Base-by-base conservation (phyloP, 2,888 invertebrate species). In the Phyto melanocephala region DNA sequence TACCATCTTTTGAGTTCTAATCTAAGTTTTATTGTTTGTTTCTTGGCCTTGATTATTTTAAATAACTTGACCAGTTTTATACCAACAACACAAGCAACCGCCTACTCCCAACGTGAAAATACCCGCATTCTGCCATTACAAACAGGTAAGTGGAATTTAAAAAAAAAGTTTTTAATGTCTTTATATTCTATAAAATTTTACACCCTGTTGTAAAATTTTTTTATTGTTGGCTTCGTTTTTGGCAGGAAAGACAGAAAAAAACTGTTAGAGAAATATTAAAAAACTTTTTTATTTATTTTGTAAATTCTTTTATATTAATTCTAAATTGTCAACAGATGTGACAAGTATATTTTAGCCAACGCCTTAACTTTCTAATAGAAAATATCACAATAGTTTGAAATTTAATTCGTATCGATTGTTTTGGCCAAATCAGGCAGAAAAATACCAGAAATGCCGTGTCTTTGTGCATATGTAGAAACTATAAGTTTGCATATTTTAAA, bases 51-150 rank as follows among this genome's bases (percentile, higher is more conserved):
- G 74, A 86, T 88, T 84, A 86, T 87, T 83, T 86, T 89, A 77
- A 89, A 87, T 85, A 88, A 90, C 85, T 84, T 90, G 72, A 88
- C 87, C 81, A 87, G 86, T 70, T 86, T 88, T 81, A 84, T 88
- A 77, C 80, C 85, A 63, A 81, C 86, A 82, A 86, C 87, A 58
- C 60, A 71, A 62, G 81, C 81, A 77, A 75, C 86, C 47, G 88
- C 88, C 75, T 84, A 86, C 65, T 83, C 84, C 74, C 85, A 86
- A 80, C 85, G 85, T 58, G 89, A 88, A 75, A 81, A 86, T 67
- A 87, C 88, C 67, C 88, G 87, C 67, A 87, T 88, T 70, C 89
- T 87, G 75, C 89, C 89, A 80, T 86, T 87, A 86, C 87, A 87
- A 86, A 82, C 89, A 90, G 90, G 90, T 90, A 81, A 87, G 88